Evolutionary conservation across 1,140 invertebrate genomes (phyloP), one percentile per base, ranked within the genome.

Genomic region (Aphelenchoides besseyi): DNA sequence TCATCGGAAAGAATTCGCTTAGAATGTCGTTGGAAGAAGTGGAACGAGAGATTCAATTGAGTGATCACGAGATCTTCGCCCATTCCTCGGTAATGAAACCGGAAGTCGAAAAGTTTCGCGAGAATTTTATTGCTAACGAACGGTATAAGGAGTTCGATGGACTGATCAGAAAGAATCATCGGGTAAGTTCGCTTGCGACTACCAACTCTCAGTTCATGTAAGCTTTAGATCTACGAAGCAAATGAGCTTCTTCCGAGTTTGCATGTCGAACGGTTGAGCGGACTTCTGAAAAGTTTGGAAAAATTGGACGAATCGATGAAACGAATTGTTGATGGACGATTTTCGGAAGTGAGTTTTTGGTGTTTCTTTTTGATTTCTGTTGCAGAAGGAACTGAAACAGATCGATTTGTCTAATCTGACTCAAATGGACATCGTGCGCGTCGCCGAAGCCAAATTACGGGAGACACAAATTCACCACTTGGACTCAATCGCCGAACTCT

Each of bases 221-320:
- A 28, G 16, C 18, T 73, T 1, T 41, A 72, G 70, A 72, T 72
- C 0, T 72, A 72, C 18, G 70, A 72, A 59, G 70, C 70, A 33
- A 72, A 48, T 16, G 70, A 72, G 28, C 5, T 67, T 3, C 28
- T 70, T 28, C 57, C 55, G 3, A 16, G 18, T 3, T 35, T 70
- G 28, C 30, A 70, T n/a, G 33, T 55, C n/a, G 29, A 70, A 23
- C 12, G 12, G 1, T 29, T 35, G 16, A 37, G 29, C 0, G 35
- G 68, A 18, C 30, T 67, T 5, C 2, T 35, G 1, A 28, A 67
- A 8, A 64, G 54, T 16, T 16, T 70, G 32, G 35, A 67, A 5
- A 70, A 70, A 35, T n/a, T 70, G 2, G 52, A 29, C 5, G 63
- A 69, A n/a, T 18, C 16, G 5, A 30, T 70, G 12, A 52, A 68